Percentiles rank a stretch among this genome's conserved stretches.
Evolutionary conservation across 2,113 vertebrate genomes (phyloP).

Genomic region (Vulpes ferrilata): DNA sequence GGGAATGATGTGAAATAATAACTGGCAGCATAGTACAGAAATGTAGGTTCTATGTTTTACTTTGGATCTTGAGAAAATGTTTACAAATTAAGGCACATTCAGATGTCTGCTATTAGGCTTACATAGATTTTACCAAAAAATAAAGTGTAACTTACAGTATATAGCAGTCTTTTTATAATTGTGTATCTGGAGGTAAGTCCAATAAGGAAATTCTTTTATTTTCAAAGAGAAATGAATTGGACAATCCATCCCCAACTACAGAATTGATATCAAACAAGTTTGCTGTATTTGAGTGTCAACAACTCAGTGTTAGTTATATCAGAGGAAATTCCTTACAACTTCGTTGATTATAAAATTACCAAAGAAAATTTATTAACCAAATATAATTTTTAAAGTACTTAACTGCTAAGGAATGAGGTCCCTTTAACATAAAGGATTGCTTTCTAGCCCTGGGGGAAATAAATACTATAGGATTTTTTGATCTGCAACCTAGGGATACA

Average conservation of each 20-base stretch:
- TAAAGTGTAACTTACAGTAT: constrained; percentile 18
- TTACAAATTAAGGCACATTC: constrained; percentile 69
- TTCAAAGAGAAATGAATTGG: constrained; percentile 66
- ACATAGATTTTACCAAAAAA: constrained; percentile 50
- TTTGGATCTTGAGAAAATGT: constrained; percentile 65
- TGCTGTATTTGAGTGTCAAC: constrained; percentile 65
- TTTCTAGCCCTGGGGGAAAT: constrained; percentile 44
- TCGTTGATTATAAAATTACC: constrained; percentile 68
- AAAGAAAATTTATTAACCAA: constrained; percentile 77
- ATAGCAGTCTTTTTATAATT: constrained; percentile 22
- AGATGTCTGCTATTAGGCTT: constrained; percentile 45
- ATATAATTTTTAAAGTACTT: constrained; percentile 60
- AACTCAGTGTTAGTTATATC: constrained; percentile 46
- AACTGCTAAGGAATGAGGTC: constrained; percentile 20
- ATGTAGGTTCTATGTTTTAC: constrained; percentile 38
- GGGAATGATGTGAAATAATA: constrained; percentile 51
- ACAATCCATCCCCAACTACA: constrained; percentile 37
- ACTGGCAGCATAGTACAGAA: constrained; percentile 47
- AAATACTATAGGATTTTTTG: constrained; percentile 40
- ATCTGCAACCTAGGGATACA: background rate
- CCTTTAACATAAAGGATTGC: constrained; percentile 39
- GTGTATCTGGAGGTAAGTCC: constrained; percentile 33
- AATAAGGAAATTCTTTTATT: constrained; percentile 58
- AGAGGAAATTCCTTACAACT: constrained; percentile 43
- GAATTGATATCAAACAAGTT: constrained; percentile 35